Evolutionary conservation across 2,113 vertebrate species (phyloP), one percentile per base, ranked within the genome.

Genomic region (Perca schrenkii): DNA sequence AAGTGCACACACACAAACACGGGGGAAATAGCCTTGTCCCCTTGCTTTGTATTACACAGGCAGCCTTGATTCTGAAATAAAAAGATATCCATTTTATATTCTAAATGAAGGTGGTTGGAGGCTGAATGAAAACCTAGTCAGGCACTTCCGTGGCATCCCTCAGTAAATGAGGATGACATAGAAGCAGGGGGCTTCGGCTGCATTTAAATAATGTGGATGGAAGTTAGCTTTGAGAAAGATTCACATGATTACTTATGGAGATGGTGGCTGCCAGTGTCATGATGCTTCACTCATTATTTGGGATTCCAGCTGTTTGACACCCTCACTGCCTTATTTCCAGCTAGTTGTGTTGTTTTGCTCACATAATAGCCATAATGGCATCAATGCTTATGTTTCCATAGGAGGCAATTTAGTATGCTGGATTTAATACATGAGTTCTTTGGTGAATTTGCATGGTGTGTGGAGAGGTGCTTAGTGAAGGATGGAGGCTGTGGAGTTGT

Each of bases 401-500:
- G 5, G 34, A 34, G 34, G 34, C 34, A 34, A 34, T 34, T 34
- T 34, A 34, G 34, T 34, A 34, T 34, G 34, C 6, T 34, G 34
- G 34, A 34, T 34, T 34, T 34, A 34, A 34, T 7, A 34, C 31
- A 60, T 16, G 60, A 25, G 13, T 49, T 52, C 67, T 70, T 68
- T 34, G 12, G 89, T 78, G 64, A 63, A 80, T 86, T 77, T 87
- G 80, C 73, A 75, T 80, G 73, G 56, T 53, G 66, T 72, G 66
- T 77, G 74, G 67, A 89, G 81, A 78, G 84, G 74, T 73, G 71
- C 74, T 83, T 62, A 75, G 60, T 46, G 80, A 80, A 57, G 70
- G 79, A 75, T 63, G 63, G 77, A 84, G 80, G 74, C 69, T 86
- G 88, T 71, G 62, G 77, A 64, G 83, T 73, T 50, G 80, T 69